Conservation (phyloP, 1,140 invertebrate species). For the Cherax quadricarinatus region DNA sequence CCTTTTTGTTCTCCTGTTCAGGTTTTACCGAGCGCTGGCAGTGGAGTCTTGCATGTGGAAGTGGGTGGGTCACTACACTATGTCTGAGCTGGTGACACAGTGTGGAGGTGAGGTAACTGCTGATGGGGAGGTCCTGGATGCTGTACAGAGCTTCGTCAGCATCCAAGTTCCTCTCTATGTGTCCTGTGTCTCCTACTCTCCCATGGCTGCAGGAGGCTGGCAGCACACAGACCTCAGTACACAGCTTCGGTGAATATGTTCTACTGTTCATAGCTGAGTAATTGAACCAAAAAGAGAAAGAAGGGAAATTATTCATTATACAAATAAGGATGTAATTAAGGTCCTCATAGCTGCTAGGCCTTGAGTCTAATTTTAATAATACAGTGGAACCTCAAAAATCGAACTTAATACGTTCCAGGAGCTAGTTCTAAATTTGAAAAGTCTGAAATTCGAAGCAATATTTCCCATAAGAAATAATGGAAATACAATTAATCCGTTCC, state of each 20-base stretch:
- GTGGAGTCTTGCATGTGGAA: conserved; percentile 77
- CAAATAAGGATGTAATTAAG: too few relatives aligned
- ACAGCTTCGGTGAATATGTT: conserved; percentile 71
- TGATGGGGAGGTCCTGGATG: not conserved
- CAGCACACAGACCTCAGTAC: conserved; percentile 76
- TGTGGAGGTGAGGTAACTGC: conserved; percentile 75
- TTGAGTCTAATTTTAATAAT: too few relatives aligned
- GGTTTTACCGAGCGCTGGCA: conserved; percentile 76
- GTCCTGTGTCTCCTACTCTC: conserved; percentile 61
- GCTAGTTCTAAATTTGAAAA: too few relatives aligned
- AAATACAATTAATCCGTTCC: too few relatives aligned
- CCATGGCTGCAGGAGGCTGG: conserved; percentile 75
- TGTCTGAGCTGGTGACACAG: conserved; percentile 76
- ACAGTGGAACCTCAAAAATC: too few relatives aligned
- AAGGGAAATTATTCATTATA: too few relatives aligned
- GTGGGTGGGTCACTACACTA: conserved; percentile 76
- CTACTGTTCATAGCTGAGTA: too few relatives aligned
- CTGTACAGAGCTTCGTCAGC: not conserved
- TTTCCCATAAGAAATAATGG: too few relatives aligned
- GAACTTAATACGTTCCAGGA: too few relatives aligned
- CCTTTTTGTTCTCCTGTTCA: conserved; percentile 44
- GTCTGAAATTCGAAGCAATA: too few relatives aligned
- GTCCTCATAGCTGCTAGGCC: too few relatives aligned
- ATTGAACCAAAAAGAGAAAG: too few relatives aligned
- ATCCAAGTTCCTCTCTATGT: not conserved